Conservation (phyloP, 1,140 invertebrate genomes). For the Aphaenogaster rudis region DNA sequence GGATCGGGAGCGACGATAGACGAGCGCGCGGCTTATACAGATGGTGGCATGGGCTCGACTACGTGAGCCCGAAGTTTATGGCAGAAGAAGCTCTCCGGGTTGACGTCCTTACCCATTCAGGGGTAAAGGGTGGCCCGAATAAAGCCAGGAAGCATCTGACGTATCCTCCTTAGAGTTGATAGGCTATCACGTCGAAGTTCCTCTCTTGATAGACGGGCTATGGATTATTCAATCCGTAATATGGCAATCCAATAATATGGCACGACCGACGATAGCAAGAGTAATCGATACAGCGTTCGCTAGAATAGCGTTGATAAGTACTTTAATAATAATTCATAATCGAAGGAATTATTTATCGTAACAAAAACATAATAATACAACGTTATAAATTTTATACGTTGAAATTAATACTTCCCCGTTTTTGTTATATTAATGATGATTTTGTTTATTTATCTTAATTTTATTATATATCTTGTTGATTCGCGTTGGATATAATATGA, state of each 20-base stretch:
- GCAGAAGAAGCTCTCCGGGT: slow-evolving; percentile 40
- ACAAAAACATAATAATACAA: neutral
- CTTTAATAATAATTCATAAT: neutral
- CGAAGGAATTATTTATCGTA: neutral
- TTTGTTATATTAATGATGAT: neutral
- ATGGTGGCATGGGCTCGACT: slow-evolving; percentile 15
- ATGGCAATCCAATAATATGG: neutral
- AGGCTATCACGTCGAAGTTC: slow-evolving; percentile 36
- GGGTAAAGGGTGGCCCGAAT: slow-evolving; percentile 56
- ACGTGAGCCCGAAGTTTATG: slow-evolving; percentile 55
- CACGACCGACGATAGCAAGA: slow-evolving; percentile 6
- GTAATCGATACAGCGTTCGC: slow-evolving; percentile 11
- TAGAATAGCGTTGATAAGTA: neutral
- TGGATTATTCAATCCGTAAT: slow-evolving; percentile 53
- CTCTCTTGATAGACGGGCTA: slow-evolving; percentile 27
- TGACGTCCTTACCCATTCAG: slow-evolving; percentile 44
- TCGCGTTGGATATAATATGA: neutral
- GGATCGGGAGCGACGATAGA: slow-evolving; percentile 40
- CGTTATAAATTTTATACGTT: neutral
- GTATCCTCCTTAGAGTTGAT: slow-evolving; percentile 59
- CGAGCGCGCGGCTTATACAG: slow-evolving; percentile 33
- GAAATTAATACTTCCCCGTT: neutral
- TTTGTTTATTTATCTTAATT: neutral
- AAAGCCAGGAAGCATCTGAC: slow-evolving; percentile 54
- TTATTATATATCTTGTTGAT: neutral